Base-by-base conservation (phyloP, 2,888 invertebrate species). In the Labia minor region DNA sequence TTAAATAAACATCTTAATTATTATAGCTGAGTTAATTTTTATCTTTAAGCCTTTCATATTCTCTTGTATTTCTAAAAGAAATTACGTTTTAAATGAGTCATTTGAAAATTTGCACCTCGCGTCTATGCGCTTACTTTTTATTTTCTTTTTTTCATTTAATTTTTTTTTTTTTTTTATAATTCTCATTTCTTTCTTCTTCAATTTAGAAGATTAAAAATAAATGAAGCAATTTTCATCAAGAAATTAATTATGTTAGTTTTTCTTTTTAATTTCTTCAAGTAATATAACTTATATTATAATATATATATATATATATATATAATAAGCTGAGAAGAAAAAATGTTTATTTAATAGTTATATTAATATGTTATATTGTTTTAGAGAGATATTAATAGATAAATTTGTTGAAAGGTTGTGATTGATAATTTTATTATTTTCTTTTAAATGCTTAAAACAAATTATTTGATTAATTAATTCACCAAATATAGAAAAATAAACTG, bases 181-280 rank as follows among this genome's bases (percentile, higher is more conserved):
- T 49, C 14, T 49, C 49, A n/a, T 16, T 49, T 16, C 14, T 49
- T 49, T 16, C 16, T 49, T 49, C 49, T 49, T 49, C 49, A 49
- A 49, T 49, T 49, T 49, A 49, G 49, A 49, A 49, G 49, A 49
- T 49, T 49, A 49, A 49, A 49, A 49, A 49, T n/a, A n/a, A 49
- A 49, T 49, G 49, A 49, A 16, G 49, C 49, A 49, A 49, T 49
- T 49, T 49, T 49, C 49, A 11, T 16, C 16, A 49, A 49, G 14
- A 49, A 49, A n/a, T 49, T n/a, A 49, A n/a, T 49, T n/a, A 16
- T 4, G 16, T 49, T n/a, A 49, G 16, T 49, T n/a, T 49, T n/a
- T 49, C 49, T 49, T n/a, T 49, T n/a, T 49, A 49, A n/a, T n/a
- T 49, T 16, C n/a, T 11, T 14, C 3, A 49, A n/a, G 14, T 16